These are phyloP conservation scores for Corythoichthys intestinalis DNA, from an alignment of 2,113 vertebrate genomes.

Conservation along the genomic window DNA sequence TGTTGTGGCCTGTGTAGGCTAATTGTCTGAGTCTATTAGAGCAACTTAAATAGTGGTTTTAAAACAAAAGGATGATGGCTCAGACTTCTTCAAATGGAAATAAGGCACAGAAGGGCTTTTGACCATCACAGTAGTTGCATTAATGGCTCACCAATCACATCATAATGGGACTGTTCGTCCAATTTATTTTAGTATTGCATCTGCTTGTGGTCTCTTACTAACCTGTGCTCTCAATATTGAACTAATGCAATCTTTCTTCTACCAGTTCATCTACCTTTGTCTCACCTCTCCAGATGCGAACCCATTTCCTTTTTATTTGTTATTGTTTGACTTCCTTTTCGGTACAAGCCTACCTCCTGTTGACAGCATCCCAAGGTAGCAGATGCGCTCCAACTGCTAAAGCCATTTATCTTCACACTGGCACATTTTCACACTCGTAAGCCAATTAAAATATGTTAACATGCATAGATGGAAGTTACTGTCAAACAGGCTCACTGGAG, in stretches of 20 bases:
- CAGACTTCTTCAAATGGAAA: not conserved
- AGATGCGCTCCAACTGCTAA: slow-evolving; percentile 16
- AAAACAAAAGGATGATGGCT: not conserved
- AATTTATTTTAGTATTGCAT: not conserved
- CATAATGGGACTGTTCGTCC: not conserved
- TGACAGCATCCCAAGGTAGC: slow-evolving; percentile 16
- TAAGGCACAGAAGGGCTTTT: not conserved
- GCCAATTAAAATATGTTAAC: slow-evolving; percentile 33
- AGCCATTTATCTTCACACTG: slow-evolving; percentile 31
- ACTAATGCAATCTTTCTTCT: not conserved
- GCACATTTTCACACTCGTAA: slow-evolving; percentile 29
- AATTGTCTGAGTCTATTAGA: not conserved
- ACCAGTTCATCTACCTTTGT: not conserved
- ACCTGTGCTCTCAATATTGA: not conserved
- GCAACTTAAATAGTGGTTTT: not conserved
- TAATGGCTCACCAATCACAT: not conserved
- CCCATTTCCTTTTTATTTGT: slow-evolving; percentile 5
- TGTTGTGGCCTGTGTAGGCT: not conserved
- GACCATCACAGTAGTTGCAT: not conserved
- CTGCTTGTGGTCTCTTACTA: not conserved
- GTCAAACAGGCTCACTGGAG: slow-evolving; percentile 6
- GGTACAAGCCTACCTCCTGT: slow-evolving; percentile 9
- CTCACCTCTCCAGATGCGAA: slow-evolving; percentile 1
- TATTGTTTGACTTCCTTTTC: slow-evolving; percentile 7
- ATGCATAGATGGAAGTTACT: slow-evolving; percentile 23